Conservation (phyloP, 2,797 vertebrate species). For the Hoplostethus atlanticus region DNA sequence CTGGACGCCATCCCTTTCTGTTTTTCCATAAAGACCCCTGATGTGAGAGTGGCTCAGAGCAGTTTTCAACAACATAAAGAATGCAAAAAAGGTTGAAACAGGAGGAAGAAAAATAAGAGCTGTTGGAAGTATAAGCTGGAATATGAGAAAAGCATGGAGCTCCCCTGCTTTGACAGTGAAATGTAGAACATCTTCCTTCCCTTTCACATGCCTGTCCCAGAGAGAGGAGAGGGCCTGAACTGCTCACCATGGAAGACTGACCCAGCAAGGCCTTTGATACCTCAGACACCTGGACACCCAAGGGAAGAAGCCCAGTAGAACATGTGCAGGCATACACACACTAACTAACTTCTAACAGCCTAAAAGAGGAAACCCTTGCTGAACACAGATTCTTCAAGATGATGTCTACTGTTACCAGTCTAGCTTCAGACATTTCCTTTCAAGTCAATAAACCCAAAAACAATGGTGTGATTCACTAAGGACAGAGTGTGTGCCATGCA, state of each 20-base stretch:
- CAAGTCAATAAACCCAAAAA: conserved; percentile 20
- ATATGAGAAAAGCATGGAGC: conserved; percentile 41
- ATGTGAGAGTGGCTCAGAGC: conserved; percentile 64
- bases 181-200: conserved; percentile 65
- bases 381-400: not conserved
- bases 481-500: conserved; percentile 23
- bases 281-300: conserved; percentile 51
- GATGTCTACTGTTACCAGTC: not conserved
- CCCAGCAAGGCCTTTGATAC: conserved; percentile 50
- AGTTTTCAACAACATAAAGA: conserved; percentile 63
- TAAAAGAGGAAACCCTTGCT: conserved; percentile 13
- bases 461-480: conserved; percentile 24
- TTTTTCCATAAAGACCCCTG: conserved; percentile 72
- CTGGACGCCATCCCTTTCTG: conserved; percentile 78
- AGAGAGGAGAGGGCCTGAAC: conserved; percentile 43
- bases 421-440: conserved; percentile 29
- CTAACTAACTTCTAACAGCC: conserved; percentile 4
- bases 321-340: conserved; percentile 9
- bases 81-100: conserved; percentile 45
- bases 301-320: conserved; percentile 21
- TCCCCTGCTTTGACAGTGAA: conserved; percentile 49
- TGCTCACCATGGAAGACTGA: conserved; percentile 27
- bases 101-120: conserved; percentile 62
- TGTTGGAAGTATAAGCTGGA: conserved; percentile 37
- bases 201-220: conserved; percentile 51